Base-by-base conservation (phyloP, 2,888 invertebrate species). In the Reticulitermes lucifugus region DNA sequence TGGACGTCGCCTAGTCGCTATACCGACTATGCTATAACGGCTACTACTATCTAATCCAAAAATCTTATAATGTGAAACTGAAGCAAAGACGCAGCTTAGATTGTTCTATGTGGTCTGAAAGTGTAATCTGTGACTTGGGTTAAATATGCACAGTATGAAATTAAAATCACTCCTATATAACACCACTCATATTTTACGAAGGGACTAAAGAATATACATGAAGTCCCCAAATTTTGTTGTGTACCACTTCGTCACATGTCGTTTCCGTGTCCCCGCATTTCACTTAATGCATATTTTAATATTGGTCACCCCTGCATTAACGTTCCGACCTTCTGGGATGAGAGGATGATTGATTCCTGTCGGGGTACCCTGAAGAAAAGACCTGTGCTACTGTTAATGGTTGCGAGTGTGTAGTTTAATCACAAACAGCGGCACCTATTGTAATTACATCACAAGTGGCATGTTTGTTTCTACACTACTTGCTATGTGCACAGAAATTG, bases 271-370 rank as follows among this genome's bases (percentile, higher is more conserved):
- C 6, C 51, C 51, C 6, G 6, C 9, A 7, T 6, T 6, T 51
- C 14, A 9, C 51, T 14, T 51, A 1, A 51, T 9, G 14, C 2
- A 14, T 51, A 14, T 51, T 51, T 51, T 51, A 51, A 12, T 55
- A 18, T 4, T 55, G 65, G 65, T n/a, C 65, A 65, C 25, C 65
- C 65, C 65, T 65, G 25, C 9, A n/a, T 5, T 65, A n/a, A 0
- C 5, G 1, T 6, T 25, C 25, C 7, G 65, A 25, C 7, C 65
- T 65, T 25, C 65, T 65, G n/a, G 25, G 65, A 55, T 1, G 18
- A 55, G 55, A 55, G 14, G 55, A 65, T 65, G 65, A 65, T 65
- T 65, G 65, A 65, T 65, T n/a, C 65, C 12, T 65, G 65, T 65
- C 25, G 65, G 25, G 65, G 65, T 65, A n/a, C 65, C 65, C 65